Conservation (phyloP, 2,888 invertebrate genomes). For the Clepsis dumicolana region DNA sequence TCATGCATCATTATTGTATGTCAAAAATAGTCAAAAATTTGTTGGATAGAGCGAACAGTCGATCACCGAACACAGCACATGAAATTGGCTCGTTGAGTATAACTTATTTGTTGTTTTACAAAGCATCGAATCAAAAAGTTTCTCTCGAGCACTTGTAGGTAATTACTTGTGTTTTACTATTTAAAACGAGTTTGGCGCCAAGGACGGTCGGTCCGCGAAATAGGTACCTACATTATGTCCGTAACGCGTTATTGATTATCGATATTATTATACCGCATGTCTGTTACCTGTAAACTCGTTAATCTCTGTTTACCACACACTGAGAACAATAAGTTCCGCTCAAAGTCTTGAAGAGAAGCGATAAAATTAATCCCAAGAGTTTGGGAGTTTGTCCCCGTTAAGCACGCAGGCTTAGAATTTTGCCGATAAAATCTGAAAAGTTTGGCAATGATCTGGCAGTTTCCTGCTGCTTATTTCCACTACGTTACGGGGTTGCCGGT, state of each 20-base stretch:
- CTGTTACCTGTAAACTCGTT: slow-evolving; percentile 9
- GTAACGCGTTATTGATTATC: slow-evolving; percentile 9
- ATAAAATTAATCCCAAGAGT: slow-evolving; percentile 21
- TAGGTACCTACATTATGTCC: neutral
- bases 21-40: too few relatives aligned
- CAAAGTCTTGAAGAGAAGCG: slow-evolving; percentile 11
- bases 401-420: slow-evolving; percentile 13
- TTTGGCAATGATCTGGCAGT: slow-evolving; percentile 8
- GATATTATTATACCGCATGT: neutral
- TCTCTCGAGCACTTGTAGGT: neutral
- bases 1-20: too few relatives aligned
- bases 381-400: slow-evolving; percentile 20
- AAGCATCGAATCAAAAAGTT: neutral
- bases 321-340: slow-evolving; percentile 16
- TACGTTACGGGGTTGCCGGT: neutral
- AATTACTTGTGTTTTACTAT: neutral
- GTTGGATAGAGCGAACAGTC: too few relatives aligned
- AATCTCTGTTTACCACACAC: slow-evolving; percentile 18
- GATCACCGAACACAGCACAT: neutral
- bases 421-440: slow-evolving; percentile 21
- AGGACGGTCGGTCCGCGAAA: neutral
- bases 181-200: neutral
- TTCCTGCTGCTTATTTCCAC: slow-evolving; percentile 21
- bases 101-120: too few relatives aligned
- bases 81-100: neutral